A percentile compares a stretch with the other conserved stretches of the same genome.
Evolutionary conservation across 2,888 invertebrate genomes (phyloP).

Genomic region (Cyclophora albipunctata): DNA sequence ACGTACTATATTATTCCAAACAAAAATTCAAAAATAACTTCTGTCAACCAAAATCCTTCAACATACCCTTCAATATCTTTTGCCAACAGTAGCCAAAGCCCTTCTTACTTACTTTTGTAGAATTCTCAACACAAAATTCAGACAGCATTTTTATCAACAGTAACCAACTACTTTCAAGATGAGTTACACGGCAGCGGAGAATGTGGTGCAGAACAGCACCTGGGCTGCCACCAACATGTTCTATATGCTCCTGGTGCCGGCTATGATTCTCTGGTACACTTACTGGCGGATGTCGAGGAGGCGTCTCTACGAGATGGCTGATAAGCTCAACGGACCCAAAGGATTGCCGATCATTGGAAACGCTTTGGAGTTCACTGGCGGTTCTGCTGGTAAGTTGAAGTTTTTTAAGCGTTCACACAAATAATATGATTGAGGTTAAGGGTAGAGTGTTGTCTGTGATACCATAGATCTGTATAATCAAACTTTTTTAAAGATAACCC

Average conservation of each 20-base stretch:
- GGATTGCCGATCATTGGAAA: constrained; percentile 85
- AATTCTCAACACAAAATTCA: too few species aligned
- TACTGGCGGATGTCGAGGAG: constrained; percentile 86
- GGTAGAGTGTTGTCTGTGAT: too few species aligned
- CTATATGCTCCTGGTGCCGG: constrained; percentile 82
- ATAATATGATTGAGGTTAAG: too few species aligned
- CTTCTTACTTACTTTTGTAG: too few species aligned
- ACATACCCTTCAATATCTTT: too few species aligned
- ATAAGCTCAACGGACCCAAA: constrained; percentile 81
- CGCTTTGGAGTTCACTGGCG: constrained; percentile 82
- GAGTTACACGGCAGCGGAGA: constrained; percentile 61
- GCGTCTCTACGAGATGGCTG: constrained; percentile 81
- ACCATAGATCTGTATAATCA: too few species aligned
- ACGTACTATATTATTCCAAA: too few species aligned
- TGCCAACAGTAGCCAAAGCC: too few species aligned
- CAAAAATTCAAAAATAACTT: too few species aligned
- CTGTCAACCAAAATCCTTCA: too few species aligned
- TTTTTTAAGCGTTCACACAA: too few species aligned
- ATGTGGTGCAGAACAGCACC: constrained; percentile 55
- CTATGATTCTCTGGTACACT: constrained; percentile 80
- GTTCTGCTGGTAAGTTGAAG: constrained; percentile 78
- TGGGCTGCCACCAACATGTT: constrained; percentile 81
- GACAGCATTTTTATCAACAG: neutral
- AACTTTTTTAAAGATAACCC: too few species aligned
- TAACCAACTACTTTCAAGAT: constrained; percentile 27